phyloP scores from a whole-genome alignment of 2,888 invertebrate genomes.

The Laspeyria flexula region DNA sequence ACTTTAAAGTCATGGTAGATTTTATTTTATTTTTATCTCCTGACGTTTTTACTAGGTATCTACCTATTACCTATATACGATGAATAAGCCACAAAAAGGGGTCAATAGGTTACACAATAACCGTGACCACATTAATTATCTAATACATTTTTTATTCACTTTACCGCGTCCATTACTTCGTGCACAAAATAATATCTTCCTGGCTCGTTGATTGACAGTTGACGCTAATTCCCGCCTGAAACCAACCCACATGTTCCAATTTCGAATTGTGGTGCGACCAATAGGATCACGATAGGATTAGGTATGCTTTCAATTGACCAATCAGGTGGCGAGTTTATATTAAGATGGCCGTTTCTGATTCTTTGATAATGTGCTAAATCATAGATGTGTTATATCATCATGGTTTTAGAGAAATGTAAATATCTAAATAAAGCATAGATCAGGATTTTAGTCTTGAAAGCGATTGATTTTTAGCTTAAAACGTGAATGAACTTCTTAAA shows the following conservation, averaged over 20 bases:
- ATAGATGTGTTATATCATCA: not conserved
- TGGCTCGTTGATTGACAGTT: conserved; percentile 18
- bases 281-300: conserved; percentile 56
- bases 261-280: conserved; percentile 66
- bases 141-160: not conserved
- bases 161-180: conserved; percentile 20
- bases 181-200: no score
- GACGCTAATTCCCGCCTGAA: conserved; percentile 27
- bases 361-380: conserved; percentile 19
- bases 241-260: conserved; percentile 64
- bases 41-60: not conserved
- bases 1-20: not conserved
- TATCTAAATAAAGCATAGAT: no score
- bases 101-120: conserved; percentile 9
- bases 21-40: not conserved
- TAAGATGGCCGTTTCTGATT: conserved; percentile 58
- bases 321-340: conserved; percentile 57
- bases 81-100: not conserved
- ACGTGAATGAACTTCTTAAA: no score
- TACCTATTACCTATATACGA: not conserved
- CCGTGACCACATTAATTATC: conserved; percentile 4
- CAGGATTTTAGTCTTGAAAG: no score
- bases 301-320: conserved; percentile 56
- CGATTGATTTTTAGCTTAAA: not conserved
- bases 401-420: not conserved